Percentiles rank a stretch among this genome's conserved stretches.
phyloP scores from a whole-genome alignment of 2,113 vertebrate genomes.

The Sporophila hypoxantha region DNA sequence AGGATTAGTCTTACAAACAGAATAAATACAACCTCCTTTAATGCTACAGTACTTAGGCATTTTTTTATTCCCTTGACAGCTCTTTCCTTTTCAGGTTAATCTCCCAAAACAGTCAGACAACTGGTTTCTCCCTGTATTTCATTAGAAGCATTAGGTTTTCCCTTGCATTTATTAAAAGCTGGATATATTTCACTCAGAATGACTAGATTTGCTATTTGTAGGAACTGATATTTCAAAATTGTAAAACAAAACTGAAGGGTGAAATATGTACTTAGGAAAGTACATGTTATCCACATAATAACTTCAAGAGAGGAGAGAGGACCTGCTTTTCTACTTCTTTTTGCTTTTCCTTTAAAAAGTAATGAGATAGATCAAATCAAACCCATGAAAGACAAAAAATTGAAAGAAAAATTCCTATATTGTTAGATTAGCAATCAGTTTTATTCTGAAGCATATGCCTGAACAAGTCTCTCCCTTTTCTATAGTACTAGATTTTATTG shows the following conservation, averaged over 20 bases:
- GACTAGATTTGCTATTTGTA: neutral
- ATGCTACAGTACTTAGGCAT: neutral
- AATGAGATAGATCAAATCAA: neutral
- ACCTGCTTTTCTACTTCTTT: neutral
- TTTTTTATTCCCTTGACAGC: neutral
- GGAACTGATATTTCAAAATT: neutral
- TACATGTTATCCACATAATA: neutral
- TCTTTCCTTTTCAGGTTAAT: neutral
- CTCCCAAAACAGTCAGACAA: neutral
- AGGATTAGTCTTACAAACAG: neutral
- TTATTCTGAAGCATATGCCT: neutral
- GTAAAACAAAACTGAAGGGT: neutral
- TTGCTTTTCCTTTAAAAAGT: neutral
- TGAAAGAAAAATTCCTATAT: neutral
- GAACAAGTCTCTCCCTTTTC: constrained; percentile 30
- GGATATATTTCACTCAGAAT: neutral
- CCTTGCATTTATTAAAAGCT: neutral
- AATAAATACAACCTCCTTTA: neutral
- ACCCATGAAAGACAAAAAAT: neutral
- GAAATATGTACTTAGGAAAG: neutral
- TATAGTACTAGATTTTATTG: neutral
- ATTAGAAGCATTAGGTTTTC: neutral
- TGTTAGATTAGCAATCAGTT: neutral
- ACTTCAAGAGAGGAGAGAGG: neutral
- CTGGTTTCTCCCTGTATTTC: neutral